Evolutionary conservation across 2,113 vertebrate species (phyloP).

Genomic region (Cyanistes caeruleus): DNA sequence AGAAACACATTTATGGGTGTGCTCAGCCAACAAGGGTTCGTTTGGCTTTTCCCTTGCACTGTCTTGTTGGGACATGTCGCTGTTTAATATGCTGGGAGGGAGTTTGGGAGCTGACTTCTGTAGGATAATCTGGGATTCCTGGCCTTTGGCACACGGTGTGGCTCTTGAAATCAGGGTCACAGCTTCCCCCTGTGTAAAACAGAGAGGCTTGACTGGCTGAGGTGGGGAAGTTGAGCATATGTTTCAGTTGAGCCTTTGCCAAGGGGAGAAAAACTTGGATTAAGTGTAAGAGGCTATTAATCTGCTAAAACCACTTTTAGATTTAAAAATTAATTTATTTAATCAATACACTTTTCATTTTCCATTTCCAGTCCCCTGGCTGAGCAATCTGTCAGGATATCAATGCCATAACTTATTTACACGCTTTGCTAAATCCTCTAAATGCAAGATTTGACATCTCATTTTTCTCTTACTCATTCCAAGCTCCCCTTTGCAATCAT

Average conservation of each 20-base stretch:
- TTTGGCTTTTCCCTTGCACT: not conserved
- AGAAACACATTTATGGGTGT: not conserved
- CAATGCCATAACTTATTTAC: not conserved
- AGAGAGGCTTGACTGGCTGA: not conserved
- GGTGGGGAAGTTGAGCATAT: not conserved
- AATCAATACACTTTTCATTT: not conserved
- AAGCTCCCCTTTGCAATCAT: not conserved
- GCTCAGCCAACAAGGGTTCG: not conserved
- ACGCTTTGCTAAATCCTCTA: not conserved
- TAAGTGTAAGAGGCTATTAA: not conserved
- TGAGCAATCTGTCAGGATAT: not conserved
- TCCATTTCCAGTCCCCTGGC: not conserved
- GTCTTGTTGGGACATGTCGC: not conserved
- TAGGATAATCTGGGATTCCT: not conserved
- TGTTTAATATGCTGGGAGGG: not conserved
- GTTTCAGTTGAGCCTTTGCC: not conserved
- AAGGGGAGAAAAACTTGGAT: not conserved
- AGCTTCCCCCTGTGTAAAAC: not conserved
- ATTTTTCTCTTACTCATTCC: not conserved
- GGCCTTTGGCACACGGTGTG: not conserved
- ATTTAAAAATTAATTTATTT: not conserved
- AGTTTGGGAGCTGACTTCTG: conserved; percentile 11
- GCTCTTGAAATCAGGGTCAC: not conserved
- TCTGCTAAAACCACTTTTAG: not conserved
- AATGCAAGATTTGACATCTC: not conserved